Percentiles rank a stretch among this genome's conserved stretches.
Evolutionary conservation across 2,113 vertebrate genomes (phyloP).

Genomic region (Leucopternis melanops): DNA sequence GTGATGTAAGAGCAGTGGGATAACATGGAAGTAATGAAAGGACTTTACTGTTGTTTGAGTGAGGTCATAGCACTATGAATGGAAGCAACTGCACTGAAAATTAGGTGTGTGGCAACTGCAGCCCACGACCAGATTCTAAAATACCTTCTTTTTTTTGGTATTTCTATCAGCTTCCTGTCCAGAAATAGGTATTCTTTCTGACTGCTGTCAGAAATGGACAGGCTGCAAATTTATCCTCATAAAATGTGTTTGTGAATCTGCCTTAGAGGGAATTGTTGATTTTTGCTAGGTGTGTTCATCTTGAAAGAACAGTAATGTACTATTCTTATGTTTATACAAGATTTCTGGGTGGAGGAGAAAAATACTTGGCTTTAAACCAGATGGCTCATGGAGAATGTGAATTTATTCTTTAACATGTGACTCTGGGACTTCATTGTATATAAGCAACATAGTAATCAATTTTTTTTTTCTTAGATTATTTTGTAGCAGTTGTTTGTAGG

Average conservation of each 20-base stretch:
- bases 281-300: slow-evolving; percentile 2
- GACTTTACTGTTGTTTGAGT: neutral
- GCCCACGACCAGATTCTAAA: neutral
- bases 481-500: neutral
- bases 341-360: neutral
- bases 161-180: neutral
- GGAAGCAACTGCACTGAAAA: neutral
- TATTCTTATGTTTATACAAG: neutral
- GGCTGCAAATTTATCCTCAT: neutral
- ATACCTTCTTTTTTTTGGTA: neutral
- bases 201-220: neutral
- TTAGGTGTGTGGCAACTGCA: neutral
- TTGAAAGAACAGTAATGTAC: neutral
- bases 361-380: slow-evolving; percentile 1
- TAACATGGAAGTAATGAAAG: neutral
- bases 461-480: neutral
- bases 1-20: neutral
- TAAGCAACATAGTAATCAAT: neutral
- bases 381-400: neutral
- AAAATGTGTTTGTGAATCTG: neutral
- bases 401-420: neutral
- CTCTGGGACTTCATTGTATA: neutral
- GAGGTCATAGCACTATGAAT: neutral
- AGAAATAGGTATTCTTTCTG: neutral
- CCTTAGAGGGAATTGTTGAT: neutral